Conservation (phyloP, 2,888 invertebrate species). For the Xiphydria camelus region DNA sequence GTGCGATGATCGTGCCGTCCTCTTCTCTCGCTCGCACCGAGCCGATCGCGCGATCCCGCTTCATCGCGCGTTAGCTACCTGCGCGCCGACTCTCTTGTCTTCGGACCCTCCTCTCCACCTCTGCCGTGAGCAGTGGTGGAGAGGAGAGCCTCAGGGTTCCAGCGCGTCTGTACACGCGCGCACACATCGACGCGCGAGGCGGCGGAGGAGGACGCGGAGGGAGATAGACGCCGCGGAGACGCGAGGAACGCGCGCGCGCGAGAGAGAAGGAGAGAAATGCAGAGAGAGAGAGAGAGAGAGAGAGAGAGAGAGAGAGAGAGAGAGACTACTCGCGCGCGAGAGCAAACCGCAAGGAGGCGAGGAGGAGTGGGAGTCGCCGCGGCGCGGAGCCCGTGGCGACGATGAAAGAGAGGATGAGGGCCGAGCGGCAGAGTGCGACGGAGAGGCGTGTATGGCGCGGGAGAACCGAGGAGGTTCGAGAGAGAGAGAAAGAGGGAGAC, state of each 20-base stretch:
- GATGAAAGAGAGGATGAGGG: conserved; percentile 19
- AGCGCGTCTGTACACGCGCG: not conserved
- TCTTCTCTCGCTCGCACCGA: conserved; percentile 15
- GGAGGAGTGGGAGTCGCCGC: conserved; percentile 18
- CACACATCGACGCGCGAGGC: not conserved
- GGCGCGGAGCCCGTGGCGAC: conserved; percentile 14
- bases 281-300: conserved; percentile 13
- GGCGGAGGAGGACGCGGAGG: too few species aligned
- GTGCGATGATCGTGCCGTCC: conserved; percentile 12
- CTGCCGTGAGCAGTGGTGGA: conserved; percentile 15
- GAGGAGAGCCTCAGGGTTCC: conserved; percentile 6
- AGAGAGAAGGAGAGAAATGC: conserved; percentile 10
- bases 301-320: conserved; percentile 22
- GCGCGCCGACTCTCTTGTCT: conserved; percentile 31
- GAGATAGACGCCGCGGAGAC: too few species aligned
- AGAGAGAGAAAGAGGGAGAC: conserved; percentile 39
- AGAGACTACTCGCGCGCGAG: conserved; percentile 7
- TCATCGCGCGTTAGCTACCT: conserved; percentile 39
- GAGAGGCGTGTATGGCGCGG: conserved; percentile 53
- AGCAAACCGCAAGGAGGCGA: conserved; percentile 19
- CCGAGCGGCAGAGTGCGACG: conserved; percentile 29
- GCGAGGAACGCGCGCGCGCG: conserved; percentile 8
- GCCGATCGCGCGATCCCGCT: conserved; percentile 16
- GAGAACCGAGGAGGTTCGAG: conserved; percentile 11
- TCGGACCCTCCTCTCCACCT: conserved; percentile 17